A percentile compares a stretch with the other conserved stretches of the same genome.
Conservation (phyloP, 2,797 vertebrate genomes). For the Mormyrops boulengeri region DNA sequence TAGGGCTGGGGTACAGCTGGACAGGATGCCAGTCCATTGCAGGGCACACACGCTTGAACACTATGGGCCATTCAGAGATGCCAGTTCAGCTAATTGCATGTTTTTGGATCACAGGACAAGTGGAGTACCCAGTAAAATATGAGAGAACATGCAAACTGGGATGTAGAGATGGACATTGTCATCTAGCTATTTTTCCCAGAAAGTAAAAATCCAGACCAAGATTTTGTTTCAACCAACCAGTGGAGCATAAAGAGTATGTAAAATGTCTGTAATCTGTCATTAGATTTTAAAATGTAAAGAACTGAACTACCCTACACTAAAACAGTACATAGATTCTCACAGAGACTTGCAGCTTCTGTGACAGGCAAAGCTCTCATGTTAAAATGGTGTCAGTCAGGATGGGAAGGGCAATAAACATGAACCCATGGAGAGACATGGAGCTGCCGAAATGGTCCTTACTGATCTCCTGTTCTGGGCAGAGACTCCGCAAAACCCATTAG, state of each 20-base stretch:
- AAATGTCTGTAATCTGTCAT: not conserved
- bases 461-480: conserved; percentile 22
- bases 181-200: not conserved
- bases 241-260: not conserved
- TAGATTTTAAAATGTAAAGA: not conserved
- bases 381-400: not conserved
- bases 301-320: not conserved
- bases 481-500: conserved; percentile 33
- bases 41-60: not conserved
- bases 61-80: not conserved
- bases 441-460: conserved; percentile 2
- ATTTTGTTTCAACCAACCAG: not conserved
- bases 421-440: not conserved
- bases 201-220: not conserved
- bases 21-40: not conserved
- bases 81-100: not conserved
- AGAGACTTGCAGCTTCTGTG: not conserved
- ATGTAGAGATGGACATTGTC: not conserved
- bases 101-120: not conserved
- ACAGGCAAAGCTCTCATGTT: not conserved
- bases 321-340: not conserved
- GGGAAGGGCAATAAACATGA: not conserved
- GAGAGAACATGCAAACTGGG: not conserved
- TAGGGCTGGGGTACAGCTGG: not conserved
- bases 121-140: not conserved